Evolutionary conservation across 2,888 invertebrate species (phyloP).

Genomic region (Anorthoa munda): DNA sequence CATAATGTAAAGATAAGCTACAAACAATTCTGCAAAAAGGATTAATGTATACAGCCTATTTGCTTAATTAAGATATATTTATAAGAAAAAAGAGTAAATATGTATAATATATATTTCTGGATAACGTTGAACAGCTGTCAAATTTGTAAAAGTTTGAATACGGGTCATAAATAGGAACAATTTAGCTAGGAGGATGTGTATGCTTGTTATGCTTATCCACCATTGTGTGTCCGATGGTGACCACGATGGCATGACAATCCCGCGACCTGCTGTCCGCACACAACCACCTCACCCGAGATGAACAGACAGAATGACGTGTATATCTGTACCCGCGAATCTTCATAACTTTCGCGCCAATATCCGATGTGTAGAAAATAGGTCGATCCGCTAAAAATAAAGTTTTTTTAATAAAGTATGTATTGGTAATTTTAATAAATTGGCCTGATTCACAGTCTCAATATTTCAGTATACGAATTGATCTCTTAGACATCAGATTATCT

Average conservation of each 20-base stretch:
- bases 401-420: background rate
- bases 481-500: background rate
- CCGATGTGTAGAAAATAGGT: slow-evolving; percentile 84
- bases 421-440: background rate
- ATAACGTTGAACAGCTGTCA: background rate
- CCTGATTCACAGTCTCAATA: background rate
- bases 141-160: slow-evolving; percentile 23
- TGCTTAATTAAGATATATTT: background rate
- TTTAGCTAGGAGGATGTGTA: slow-evolving; percentile 80
- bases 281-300: slow-evolving; percentile 85
- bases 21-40: background rate
- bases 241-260: slow-evolving; percentile 84
- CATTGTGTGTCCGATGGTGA: slow-evolving; percentile 85
- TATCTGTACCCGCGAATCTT: slow-evolving; percentile 85
- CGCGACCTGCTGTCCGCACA: slow-evolving; percentile 82
- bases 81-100: background rate
- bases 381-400: slow-evolving; percentile 73
- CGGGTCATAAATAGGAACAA: slow-evolving; percentile 38
- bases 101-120: no score
- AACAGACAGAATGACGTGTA: slow-evolving; percentile 86
- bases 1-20: background rate
- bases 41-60: background rate
- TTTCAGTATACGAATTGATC: background rate
- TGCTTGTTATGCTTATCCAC: slow-evolving; percentile 84
- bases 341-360: slow-evolving; percentile 85